Percentiles rank a stretch among this genome's conserved stretches.
Conservation (phyloP, 1,140 invertebrate species). For the Penaeus japonicus region DNA sequence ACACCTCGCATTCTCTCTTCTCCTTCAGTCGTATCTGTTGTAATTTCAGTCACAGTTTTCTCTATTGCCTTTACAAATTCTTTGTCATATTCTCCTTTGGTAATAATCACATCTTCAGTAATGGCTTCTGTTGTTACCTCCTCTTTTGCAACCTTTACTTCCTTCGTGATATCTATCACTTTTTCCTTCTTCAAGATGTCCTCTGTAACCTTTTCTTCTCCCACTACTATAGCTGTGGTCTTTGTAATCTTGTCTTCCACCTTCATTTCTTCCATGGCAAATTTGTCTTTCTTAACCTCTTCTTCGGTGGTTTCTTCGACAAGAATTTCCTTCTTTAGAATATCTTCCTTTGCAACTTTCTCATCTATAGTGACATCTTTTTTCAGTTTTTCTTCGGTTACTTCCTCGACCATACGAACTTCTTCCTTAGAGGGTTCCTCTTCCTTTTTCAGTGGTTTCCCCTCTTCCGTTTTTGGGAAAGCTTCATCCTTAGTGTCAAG, state of each 20-base stretch:
- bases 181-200: background rate
- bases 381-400: background rate
- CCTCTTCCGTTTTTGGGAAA: background rate
- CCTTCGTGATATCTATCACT: background rate
- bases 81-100: constrained; percentile 61
- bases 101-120: constrained; percentile 26
- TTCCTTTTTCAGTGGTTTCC: background rate
- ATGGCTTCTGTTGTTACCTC: constrained; percentile 61
- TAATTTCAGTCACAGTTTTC: background rate
- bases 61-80: background rate
- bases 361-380: background rate
- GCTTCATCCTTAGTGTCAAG: background rate
- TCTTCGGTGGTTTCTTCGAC: background rate
- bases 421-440: background rate
- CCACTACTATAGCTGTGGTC: background rate
- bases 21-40: background rate
- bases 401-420: background rate
- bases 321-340: background rate
- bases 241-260: background rate
- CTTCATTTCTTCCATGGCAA: background rate
- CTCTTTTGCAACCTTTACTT: constrained; percentile 61
- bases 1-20: background rate
- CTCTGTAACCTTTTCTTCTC: background rate
- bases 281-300: background rate
- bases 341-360: background rate